Percentiles rank a stretch among this genome's conserved stretches.
phyloP scores from a whole-genome alignment of 1,140 invertebrate species.

The Protaetia brevitarsis region DNA sequence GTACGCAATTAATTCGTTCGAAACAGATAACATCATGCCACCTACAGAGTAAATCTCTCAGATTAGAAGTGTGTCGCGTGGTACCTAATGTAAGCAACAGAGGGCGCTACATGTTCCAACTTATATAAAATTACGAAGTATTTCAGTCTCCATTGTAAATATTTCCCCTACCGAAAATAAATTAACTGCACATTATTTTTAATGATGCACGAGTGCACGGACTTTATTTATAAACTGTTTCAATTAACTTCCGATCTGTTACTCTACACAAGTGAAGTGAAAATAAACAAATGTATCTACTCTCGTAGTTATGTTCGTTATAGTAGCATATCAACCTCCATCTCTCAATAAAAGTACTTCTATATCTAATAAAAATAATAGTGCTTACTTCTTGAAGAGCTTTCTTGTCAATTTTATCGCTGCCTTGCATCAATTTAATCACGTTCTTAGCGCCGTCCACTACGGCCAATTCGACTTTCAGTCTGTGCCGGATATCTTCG shows the following conservation, averaged over 20 bases:
- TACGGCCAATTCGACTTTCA: constrained; percentile 94
- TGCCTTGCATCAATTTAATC: constrained; percentile 81
- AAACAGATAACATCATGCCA: too few species aligned
- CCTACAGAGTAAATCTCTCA: too few species aligned
- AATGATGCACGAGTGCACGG: too few species aligned
- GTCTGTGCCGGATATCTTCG: constrained; percentile 90
- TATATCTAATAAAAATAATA: neutral
- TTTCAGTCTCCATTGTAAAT: neutral
- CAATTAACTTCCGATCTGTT: neutral
- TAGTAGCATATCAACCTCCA: neutral
- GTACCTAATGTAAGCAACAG: too few species aligned
- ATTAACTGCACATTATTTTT: neutral
- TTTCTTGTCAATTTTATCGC: constrained; percentile 92
- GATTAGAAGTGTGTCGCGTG: too few species aligned
- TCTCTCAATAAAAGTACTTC: neutral
- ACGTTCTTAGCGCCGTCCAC: constrained; percentile 98
- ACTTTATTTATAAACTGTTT: neutral
- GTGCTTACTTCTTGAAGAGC: constrained; percentile 83
- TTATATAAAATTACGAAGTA: neutral
- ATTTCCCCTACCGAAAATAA: neutral
- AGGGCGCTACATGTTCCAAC: neutral
- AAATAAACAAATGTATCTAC: neutral
- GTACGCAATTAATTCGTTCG: too few species aligned
- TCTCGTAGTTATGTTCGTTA: neutral
- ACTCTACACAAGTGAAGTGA: neutral